Evolutionary conservation across 2,113 vertebrate genomes (phyloP).

Genomic region (Hippocampus mohnikei): DNA sequence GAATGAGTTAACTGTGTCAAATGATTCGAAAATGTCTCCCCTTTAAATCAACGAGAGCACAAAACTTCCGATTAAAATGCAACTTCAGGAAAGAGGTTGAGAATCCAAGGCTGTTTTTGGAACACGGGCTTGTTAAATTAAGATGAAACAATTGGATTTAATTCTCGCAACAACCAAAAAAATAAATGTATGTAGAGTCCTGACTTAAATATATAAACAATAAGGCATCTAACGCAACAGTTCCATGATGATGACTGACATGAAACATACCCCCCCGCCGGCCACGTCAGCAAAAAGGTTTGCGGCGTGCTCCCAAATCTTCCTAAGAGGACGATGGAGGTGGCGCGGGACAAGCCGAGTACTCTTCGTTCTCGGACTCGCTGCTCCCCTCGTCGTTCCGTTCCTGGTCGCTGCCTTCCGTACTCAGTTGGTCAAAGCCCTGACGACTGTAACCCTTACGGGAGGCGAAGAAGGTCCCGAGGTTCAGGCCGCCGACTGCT

Average conservation of each 20-base stretch:
- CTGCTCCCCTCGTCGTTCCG: slow-evolving; percentile 87
- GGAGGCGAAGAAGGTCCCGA: slow-evolving; percentile 93
- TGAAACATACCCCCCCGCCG: slow-evolving; percentile 71
- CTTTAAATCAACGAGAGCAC: neutral
- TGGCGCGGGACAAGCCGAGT: slow-evolving; percentile 75
- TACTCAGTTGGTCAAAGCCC: slow-evolving; percentile 94
- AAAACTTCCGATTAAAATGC: neutral
- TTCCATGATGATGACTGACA: slow-evolving; percentile 80
- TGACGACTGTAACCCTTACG: slow-evolving; percentile 90
- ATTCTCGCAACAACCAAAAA: slow-evolving; percentile 8
- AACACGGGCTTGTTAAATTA: slow-evolving; percentile 27
- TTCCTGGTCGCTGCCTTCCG: slow-evolving; percentile 94
- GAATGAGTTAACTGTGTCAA: neutral
- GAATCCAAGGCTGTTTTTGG: neutral
- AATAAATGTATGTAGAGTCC: slow-evolving; percentile 25
- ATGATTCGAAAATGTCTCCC: neutral
- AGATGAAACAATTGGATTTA: slow-evolving; percentile 11
- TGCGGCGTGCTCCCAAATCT: slow-evolving; percentile 24
- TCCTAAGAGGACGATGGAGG: slow-evolving; percentile 47
- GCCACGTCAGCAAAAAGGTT: slow-evolving; percentile 71
- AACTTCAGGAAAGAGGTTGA: neutral
- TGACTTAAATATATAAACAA: slow-evolving; percentile 63
- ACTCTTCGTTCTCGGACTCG: slow-evolving; percentile 90
- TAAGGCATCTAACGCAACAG: slow-evolving; percentile 79
- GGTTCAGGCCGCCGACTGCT: slow-evolving; percentile 81